Evolutionary conservation across 2,797 vertebrate genomes (phyloP).

Genomic region (Cossypha niveicapilla): DNA sequence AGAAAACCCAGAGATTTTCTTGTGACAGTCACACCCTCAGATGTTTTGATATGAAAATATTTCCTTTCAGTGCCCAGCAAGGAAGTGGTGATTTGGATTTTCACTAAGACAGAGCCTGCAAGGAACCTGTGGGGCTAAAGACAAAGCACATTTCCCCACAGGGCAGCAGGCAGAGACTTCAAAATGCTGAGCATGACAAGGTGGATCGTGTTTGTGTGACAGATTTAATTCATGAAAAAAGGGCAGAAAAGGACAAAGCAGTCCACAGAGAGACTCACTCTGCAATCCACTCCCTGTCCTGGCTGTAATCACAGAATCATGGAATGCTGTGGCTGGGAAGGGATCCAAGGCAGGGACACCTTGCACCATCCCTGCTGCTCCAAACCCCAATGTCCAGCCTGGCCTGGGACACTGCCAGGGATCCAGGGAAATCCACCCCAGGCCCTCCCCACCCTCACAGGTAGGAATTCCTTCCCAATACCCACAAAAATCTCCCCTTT

Average conservation of each 20-base stretch:
- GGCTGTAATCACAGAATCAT: neutral
- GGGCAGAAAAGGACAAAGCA: neutral
- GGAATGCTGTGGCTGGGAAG: neutral
- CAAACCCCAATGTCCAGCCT: rapidly evolving
- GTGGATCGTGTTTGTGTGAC: neutral
- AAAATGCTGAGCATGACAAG: neutral
- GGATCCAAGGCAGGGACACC: neutral
- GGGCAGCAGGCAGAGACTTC: neutral
- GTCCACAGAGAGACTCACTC: neutral
- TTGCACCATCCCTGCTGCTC: rapidly evolving
- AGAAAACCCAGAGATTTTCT: neutral
- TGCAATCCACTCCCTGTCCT: neutral
- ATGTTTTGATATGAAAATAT: neutral
- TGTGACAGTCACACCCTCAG: neutral
- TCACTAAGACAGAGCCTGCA: neutral
- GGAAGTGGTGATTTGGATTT: neutral
- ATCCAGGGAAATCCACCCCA: neutral
- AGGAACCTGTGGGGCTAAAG: neutral
- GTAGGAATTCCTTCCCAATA: neutral
- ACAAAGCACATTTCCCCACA: neutral
- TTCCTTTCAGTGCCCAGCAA: neutral
- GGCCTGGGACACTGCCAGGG: neutral
- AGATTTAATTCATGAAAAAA: neutral
- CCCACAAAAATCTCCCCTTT: neutral
- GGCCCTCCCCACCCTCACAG: neutral